Evolutionary conservation across 1,140 invertebrate genomes (phyloP).

Genomic region (Drosophila parabipectinata): DNA sequence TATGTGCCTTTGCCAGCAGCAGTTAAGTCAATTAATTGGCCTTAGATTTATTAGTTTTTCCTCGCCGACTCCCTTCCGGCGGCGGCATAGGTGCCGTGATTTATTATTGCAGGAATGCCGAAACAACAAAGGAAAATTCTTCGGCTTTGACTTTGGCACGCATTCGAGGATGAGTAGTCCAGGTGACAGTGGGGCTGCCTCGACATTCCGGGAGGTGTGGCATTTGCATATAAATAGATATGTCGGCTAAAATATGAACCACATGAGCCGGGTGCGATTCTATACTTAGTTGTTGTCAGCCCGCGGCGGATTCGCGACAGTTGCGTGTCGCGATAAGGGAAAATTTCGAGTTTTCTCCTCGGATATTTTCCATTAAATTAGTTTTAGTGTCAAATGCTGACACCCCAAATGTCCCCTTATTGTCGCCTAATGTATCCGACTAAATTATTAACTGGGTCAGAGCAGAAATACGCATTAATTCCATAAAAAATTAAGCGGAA

Average conservation of each 20-base stretch:
- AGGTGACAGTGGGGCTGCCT: constrained; percentile 23
- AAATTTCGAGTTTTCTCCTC: constrained; percentile 35
- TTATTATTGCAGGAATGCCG: constrained; percentile 63
- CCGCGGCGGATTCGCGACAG: constrained; percentile 24
- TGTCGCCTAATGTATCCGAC: constrained; percentile 39
- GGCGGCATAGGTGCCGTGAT: constrained; percentile 58
- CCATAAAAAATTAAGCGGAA: no score
- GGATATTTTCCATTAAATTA: constrained; percentile 68
- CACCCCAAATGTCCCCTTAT: constrained; percentile 21
- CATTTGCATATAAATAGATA: constrained; percentile 80
- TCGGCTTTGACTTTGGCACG: constrained; percentile 52
- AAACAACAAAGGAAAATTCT: constrained; percentile 41
- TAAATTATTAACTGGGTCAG: constrained; percentile 69
- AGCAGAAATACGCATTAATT: constrained; percentile 9
- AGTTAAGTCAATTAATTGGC: constrained; percentile 82
- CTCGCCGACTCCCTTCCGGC: constrained; percentile 1
- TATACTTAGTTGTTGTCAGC: constrained; percentile 26
- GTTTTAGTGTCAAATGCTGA: constrained; percentile 59
- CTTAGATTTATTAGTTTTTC: constrained; percentile 78
- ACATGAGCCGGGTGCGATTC: constrained; percentile 26
- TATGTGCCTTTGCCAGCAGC: constrained; percentile 53
- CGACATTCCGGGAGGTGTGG: constrained; percentile 33
- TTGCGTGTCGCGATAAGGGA: constrained; percentile 34
- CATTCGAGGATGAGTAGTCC: constrained; percentile 25
- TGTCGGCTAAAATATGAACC: constrained; percentile 70